Conservation (phyloP, 2,888 invertebrate species). For the Malthinus flaveolus region DNA sequence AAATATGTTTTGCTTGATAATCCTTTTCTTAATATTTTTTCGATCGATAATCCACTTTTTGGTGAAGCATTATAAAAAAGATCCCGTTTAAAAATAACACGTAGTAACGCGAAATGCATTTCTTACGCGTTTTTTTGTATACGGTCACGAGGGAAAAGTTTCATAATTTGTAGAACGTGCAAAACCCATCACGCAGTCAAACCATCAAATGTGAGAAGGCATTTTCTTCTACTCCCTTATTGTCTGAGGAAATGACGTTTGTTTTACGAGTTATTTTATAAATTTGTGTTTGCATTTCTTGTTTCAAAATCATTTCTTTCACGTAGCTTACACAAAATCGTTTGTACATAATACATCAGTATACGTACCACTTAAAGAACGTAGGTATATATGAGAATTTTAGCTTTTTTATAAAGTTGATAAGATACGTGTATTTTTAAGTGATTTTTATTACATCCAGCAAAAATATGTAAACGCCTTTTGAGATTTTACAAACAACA, state of each 20-base stretch:
- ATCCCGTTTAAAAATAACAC: neutral
- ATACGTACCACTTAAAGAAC: too few relatives aligned
- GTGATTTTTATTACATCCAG: constrained; percentile 26
- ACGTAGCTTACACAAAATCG: constrained; percentile 6
- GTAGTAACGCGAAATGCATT: neutral
- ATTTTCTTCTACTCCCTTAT: constrained; percentile 33
- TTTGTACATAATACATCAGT: neutral
- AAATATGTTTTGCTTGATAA: constrained; percentile 29
- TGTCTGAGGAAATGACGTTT: constrained; percentile 28
- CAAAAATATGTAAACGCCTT: constrained; percentile 27
- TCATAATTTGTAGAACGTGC: constrained; percentile 46
- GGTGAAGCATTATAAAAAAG: constrained; percentile 14
- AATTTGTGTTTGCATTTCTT: constrained; percentile 27
- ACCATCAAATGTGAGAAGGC: constrained; percentile 38
- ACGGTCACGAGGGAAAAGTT: constrained; percentile 10
- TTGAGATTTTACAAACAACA: constrained; percentile 28
- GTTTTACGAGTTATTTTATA: constrained; percentile 30
- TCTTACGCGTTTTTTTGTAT: constrained; percentile 12
- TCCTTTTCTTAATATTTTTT: constrained; percentile 24
- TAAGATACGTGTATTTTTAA: constrained; percentile 26
- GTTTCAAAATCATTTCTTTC: constrained; percentile 26
- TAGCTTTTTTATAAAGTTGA: constrained; percentile 14
- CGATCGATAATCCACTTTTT: neutral
- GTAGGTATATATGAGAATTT: neutral
- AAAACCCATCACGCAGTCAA: constrained; percentile 39